These are phyloP conservation scores for Sinocyclocheilus maitianheensis DNA, from an alignment of 2,113 vertebrate species.

Conservation along the genomic window DNA sequence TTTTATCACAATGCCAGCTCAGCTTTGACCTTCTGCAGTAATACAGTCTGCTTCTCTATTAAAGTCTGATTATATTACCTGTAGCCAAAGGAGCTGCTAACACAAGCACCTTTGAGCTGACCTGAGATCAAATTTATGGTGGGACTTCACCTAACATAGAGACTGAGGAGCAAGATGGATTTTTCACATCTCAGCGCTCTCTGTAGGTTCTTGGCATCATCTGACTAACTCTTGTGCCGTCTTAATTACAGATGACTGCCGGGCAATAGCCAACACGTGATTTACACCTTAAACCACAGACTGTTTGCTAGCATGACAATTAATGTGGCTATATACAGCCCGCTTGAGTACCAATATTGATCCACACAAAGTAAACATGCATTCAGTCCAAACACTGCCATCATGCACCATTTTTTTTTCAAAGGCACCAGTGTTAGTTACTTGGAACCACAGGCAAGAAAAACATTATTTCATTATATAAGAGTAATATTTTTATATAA, in stretches of 20 bases:
- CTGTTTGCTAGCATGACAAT: slow-evolving; percentile 45
- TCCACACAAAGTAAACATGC: neutral
- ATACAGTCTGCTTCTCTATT: slow-evolving; percentile 77
- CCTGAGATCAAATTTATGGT: slow-evolving; percentile 52
- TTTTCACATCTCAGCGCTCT: slow-evolving; percentile 59
- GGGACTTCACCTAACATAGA: neutral
- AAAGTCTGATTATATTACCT: slow-evolving; percentile 75
- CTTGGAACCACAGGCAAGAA: neutral
- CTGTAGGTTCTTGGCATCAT: slow-evolving; percentile 41
- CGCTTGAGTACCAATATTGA: neutral
- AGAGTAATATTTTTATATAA: neutral
- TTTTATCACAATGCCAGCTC: slow-evolving; percentile 82
- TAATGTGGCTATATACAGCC: slow-evolving; percentile 5
- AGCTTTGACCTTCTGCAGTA: slow-evolving; percentile 78
- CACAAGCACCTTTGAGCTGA: slow-evolving; percentile 72
- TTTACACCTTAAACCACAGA: slow-evolving; percentile 32
- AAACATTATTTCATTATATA: neutral
- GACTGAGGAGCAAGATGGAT: slow-evolving; percentile 59
- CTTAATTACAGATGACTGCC: slow-evolving; percentile 38
- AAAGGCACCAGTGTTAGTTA: too few species aligned
- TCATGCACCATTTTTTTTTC: neutral
- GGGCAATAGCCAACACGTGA: slow-evolving; percentile 41
- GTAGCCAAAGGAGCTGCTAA: slow-evolving; percentile 68
- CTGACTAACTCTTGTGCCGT: neutral
- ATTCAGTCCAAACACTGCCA: neutral